Evolutionary conservation across 1,140 invertebrate species (phyloP).

Genomic region (Luehdorfia chinensis): DNA sequence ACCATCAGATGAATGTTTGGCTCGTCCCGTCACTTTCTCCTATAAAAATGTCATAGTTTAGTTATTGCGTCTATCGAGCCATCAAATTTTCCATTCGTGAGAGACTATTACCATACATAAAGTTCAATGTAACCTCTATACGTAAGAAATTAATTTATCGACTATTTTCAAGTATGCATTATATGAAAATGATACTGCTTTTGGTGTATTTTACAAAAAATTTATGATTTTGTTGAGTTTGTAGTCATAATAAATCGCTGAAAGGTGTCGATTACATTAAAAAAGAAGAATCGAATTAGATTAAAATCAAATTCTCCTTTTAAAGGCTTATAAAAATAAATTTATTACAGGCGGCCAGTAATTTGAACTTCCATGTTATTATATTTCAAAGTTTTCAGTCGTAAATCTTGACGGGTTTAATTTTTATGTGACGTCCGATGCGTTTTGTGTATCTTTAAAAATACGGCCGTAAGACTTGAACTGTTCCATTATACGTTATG

Average conservation of each 20-base stretch:
- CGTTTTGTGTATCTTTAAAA: constrained; percentile 38
- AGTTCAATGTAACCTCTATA: no score
- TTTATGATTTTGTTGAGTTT: no score
- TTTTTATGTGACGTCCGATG: constrained; percentile 58
- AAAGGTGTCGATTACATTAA: constrained; percentile 17
- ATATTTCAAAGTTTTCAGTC: constrained; percentile 64
- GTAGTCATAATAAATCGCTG: neutral
- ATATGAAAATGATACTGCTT: no score
- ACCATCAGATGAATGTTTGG: no score
- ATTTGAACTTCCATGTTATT: constrained; percentile 60
- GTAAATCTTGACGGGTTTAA: constrained; percentile 62
- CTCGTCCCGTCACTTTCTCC: no score
- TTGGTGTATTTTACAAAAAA: no score
- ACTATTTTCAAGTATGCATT: no score
- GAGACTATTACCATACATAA: no score
- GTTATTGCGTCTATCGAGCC: no score
- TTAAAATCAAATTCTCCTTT: constrained; percentile 44
- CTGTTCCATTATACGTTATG: constrained; percentile 16
- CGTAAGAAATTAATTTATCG: no score
- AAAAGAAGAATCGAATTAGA: constrained; percentile 6
- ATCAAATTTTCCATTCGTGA: no score
- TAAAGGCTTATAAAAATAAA: constrained; percentile 56
- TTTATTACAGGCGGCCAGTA: constrained; percentile 53
- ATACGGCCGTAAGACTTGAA: constrained; percentile 16
- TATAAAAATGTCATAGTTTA: no score